Evolutionary conservation across 1,140 invertebrate species (phyloP).

Genomic region (Zaprionus taronus): DNA sequence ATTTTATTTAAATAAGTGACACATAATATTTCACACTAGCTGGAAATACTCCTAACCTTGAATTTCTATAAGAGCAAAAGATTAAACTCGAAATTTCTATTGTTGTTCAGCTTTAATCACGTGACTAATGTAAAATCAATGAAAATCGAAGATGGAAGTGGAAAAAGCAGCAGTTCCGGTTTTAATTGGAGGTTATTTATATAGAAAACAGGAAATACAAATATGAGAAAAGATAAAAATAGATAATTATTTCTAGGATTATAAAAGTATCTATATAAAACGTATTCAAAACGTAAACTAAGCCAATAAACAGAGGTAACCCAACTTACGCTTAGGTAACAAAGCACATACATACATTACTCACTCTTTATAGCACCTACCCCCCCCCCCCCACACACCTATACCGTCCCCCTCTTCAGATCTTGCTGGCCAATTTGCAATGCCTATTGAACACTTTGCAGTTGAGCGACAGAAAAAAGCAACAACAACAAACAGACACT

Average conservation of each 20-base stretch:
- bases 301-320: neutral
- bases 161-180: neutral
- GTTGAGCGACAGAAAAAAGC: slow-evolving; percentile 24
- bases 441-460: slow-evolving; percentile 28
- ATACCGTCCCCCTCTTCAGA: too few species aligned
- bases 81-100: neutral
- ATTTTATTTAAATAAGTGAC: slow-evolving; percentile 43
- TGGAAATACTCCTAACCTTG: slow-evolving; percentile 9
- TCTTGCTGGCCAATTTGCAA: slow-evolving; percentile 16
- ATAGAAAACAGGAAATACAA: neutral
- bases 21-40: slow-evolving; percentile 32
- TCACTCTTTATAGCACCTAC: slow-evolving; percentile 9
- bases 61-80: slow-evolving; percentile 1
- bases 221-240: neutral
- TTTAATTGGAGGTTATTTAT: neutral
- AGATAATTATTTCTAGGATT: neutral
- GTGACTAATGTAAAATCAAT: slow-evolving; percentile 13
- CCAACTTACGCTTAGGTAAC: neutral
- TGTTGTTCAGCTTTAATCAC: neutral
- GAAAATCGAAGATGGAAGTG: neutral
- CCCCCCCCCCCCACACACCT: neutral
- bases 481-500: slow-evolving; percentile 17
- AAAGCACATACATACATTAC: neutral
- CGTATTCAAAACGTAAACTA: neutral
- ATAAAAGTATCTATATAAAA: neutral